Percentiles rank a stretch among this genome's conserved stretches.
These are phyloP conservation scores for Drosophila yakuba DNA, from an alignment of 1,140 invertebrate genomes.

Conservation along the genomic window DNA sequence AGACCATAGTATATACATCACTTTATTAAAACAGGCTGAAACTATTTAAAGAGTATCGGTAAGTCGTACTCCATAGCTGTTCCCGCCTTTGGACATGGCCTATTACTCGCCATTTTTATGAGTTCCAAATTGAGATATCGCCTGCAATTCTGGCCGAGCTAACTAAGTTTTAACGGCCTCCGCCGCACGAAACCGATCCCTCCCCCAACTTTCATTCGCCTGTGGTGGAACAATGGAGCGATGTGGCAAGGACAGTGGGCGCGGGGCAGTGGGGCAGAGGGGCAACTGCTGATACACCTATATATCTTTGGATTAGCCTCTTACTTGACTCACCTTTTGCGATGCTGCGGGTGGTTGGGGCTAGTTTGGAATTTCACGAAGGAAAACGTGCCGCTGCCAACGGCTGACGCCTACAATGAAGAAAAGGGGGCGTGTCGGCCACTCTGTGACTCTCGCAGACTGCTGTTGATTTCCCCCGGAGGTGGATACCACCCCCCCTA, in stretches of 20 bases:
- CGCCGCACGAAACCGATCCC: conserved; percentile 26
- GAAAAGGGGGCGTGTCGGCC: conserved; percentile 49
- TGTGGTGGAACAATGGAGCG: conserved; percentile 29
- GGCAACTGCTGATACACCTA: conserved; percentile 20
- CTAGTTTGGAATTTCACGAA: conserved; percentile 65
- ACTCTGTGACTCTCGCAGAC: conserved; percentile 46
- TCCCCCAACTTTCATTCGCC: conserved; percentile 33
- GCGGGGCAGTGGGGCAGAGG: background rate
- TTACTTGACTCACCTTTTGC: conserved; percentile 10
- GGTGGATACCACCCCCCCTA: conserved; percentile 20
- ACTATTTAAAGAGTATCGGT: background rate
- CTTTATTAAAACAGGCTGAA: too few relatives aligned
- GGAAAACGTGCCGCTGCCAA: conserved; percentile 74
- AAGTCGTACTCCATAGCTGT: conserved; percentile 1
- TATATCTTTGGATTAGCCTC: conserved; percentile 50
- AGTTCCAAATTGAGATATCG: conserved; percentile 77
- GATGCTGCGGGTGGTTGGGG: conserved; percentile 28
- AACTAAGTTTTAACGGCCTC: conserved; percentile 66
- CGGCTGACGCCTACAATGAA: conserved; percentile 59
- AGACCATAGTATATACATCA: too few relatives aligned
- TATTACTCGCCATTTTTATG: conserved; percentile 58
- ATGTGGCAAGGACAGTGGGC: conserved; percentile 18
- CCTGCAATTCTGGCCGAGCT: conserved; percentile 45
- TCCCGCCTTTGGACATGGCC: conserved; percentile 23
- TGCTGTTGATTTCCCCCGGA: conserved; percentile 75